Conservation (phyloP, 2,888 invertebrate genomes). For the Plagodis dolabraria region DNA sequence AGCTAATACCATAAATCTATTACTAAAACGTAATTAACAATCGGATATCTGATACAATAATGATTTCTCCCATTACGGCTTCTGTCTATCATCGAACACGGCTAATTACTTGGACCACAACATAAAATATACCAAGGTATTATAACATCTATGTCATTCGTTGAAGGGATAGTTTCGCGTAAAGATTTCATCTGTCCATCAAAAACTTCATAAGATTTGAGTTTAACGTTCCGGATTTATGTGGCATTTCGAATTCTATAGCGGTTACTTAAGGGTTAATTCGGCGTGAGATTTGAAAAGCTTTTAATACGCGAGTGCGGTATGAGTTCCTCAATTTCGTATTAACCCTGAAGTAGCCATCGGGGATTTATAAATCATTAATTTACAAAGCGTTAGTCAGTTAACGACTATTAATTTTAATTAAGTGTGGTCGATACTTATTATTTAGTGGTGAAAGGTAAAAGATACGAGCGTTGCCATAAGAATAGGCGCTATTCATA, state of each 20-base stretch:
- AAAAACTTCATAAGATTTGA: conserved; percentile 3
- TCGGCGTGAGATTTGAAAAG: conserved; percentile 20
- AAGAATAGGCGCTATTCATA: neutral
- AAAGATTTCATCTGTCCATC: conserved; percentile 11
- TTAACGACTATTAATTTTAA: conserved; percentile 78
- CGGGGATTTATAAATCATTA: conserved; percentile 70
- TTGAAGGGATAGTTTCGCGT: conserved; percentile 12
- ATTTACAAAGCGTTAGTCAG: conserved; percentile 68
- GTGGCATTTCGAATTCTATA: conserved; percentile 16
- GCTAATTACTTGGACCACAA: conserved; percentile 10
- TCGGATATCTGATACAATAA: conserved; percentile 25
- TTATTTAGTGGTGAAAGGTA: conserved; percentile 32
- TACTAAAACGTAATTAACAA: conserved; percentile 31
- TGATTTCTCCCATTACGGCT: conserved; percentile 25
- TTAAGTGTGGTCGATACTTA: conserved; percentile 67
- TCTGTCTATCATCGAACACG: conserved; percentile 25
- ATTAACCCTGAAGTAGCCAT: conserved; percentile 57
- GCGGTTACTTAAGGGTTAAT: conserved; percentile 10
- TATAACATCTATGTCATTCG: conserved; percentile 10
- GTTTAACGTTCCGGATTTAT: conserved; percentile 6
- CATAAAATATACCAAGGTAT: conserved; percentile 7
- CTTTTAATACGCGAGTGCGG: conserved; percentile 10
- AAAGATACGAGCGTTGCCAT: neutral
- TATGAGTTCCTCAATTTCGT: conserved; percentile 29
- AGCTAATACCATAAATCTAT: conserved; percentile 22